Evolutionary conservation across 2,113 vertebrate species (phyloP).

Genomic region (Noctilio leporinus): DNA sequence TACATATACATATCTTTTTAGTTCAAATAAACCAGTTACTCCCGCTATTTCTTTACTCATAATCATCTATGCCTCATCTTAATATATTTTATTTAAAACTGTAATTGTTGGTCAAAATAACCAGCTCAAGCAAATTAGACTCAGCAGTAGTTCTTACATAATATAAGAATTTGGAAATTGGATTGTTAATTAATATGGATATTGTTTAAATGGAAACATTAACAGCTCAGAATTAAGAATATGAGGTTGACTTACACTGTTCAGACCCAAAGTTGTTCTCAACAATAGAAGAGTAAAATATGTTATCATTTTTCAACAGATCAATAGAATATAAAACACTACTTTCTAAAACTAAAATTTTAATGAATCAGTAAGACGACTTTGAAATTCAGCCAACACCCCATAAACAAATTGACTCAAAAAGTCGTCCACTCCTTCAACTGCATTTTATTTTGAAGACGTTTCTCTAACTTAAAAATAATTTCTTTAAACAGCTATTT

Average conservation of each 20-base stretch:
- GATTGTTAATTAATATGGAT: conserved; percentile 30
- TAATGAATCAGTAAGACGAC: conserved; percentile 43
- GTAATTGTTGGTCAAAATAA: not conserved
- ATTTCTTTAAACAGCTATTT: conserved; percentile 18
- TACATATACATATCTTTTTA: not conserved
- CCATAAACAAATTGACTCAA: conserved; percentile 41
- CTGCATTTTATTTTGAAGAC: not conserved
- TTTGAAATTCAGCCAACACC: conserved; percentile 45
- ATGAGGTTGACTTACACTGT: not conserved
- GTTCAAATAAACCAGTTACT: not conserved
- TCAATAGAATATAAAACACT: conserved; percentile 33
- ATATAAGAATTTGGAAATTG: conserved; percentile 30
- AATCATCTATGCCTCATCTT: not conserved
- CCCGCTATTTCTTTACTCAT: not conserved
- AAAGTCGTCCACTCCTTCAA: not conserved
- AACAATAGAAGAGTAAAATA: not conserved
- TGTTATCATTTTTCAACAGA: conserved; percentile 22
- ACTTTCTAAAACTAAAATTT: conserved; percentile 51
- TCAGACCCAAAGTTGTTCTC: not conserved
- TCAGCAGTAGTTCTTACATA: not conserved
- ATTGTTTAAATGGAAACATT: conserved; percentile 13
- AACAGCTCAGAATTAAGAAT: conserved; percentile 16
- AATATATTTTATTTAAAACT: conserved; percentile 22
- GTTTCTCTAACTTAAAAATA: conserved; percentile 19
- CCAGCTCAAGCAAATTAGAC: conserved; percentile 18